Conservation (phyloP, 2,888 invertebrate species). For the Cybosia mesomella region DNA sequence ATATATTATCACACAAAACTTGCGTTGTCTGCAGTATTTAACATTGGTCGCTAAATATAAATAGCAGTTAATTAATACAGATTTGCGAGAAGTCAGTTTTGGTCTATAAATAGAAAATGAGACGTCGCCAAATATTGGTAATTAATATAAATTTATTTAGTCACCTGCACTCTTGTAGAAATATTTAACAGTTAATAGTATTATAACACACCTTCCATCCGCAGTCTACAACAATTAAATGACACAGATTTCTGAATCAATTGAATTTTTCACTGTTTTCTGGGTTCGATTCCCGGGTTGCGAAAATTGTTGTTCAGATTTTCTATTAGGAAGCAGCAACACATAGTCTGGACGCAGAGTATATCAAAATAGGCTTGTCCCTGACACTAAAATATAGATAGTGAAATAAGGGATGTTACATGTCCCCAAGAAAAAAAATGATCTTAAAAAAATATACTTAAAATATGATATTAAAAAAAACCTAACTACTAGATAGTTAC, state of each 20-base stretch:
- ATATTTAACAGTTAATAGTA: neutral
- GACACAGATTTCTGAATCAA: neutral
- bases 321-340: neutral
- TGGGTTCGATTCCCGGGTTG: neutral
- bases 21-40: too few species aligned
- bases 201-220: neutral
- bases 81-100: neutral
- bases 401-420: too few species aligned
- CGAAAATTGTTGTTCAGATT: neutral
- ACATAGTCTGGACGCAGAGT: neutral
- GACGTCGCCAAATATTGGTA: neutral
- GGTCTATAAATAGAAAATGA: neutral
- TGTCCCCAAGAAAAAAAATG: too few species aligned
- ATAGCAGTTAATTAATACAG: neutral
- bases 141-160: neutral
- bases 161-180: neutral
- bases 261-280: neutral
- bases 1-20: neutral
- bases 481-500: too few species aligned
- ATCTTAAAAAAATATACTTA: too few species aligned
- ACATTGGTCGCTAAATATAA: neutral
- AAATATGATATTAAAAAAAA: too few species aligned
- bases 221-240: neutral
- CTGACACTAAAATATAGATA: too few species aligned
- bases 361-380: too few species aligned